Percentiles rank a stretch among this genome's conserved stretches.
These are phyloP conservation scores for Conops quadrifasciatus DNA, from an alignment of 2,888 invertebrate species.

Conservation along the genomic window DNA sequence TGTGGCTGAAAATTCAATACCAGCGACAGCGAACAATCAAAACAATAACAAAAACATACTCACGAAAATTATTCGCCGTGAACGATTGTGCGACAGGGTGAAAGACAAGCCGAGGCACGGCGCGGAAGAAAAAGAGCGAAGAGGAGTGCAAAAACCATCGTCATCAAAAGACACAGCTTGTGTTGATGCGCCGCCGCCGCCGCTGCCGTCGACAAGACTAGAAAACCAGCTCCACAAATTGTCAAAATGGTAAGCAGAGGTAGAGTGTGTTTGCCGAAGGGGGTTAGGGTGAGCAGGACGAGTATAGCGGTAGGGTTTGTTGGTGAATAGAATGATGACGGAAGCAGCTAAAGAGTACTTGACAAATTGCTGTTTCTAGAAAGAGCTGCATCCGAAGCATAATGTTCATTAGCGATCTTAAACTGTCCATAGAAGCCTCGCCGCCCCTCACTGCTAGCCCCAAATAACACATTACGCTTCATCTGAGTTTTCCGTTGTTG, in stretches of 20 bases:
- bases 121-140: constrained; percentile 38
- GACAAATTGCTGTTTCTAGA: too few relatives aligned
- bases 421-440: too few relatives aligned
- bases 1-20: constrained; percentile 21
- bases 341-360: too few relatives aligned
- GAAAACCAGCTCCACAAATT: neutral
- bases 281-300: neutral
- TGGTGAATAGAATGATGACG: neutral
- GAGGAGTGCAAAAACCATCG: constrained; percentile 40
- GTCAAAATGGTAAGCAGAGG: constrained; percentile 6
- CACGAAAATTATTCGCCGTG: constrained; percentile 12
- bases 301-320: neutral
- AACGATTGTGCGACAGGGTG: neutral
- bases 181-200: constrained; percentile 4
- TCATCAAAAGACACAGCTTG: constrained; percentile 1
- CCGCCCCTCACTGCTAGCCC: too few relatives aligned
- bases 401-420: too few relatives aligned
- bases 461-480: too few relatives aligned
- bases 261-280: neutral
- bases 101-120: constrained; percentile 47
- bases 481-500: too few relatives aligned
- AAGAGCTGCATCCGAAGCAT: neutral
- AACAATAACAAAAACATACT: constrained; percentile 26
- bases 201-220: neutral
- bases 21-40: neutral